phyloP scores from a whole-genome alignment of 2,888 invertebrate genomes.

The Lysandra coridon region DNA sequence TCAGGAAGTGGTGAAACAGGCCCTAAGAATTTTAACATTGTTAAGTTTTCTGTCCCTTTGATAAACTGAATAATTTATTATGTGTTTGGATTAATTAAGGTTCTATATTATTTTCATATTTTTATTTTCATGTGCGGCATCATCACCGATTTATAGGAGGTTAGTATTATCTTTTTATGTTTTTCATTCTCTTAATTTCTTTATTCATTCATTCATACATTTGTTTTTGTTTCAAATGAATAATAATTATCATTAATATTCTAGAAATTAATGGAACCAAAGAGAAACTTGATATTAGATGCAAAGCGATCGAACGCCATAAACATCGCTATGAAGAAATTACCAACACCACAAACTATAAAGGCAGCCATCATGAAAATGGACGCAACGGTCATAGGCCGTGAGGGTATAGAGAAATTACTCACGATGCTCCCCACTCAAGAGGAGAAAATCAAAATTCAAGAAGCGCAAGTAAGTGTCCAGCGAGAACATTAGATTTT shows the following conservation, averaged over 20 bases:
- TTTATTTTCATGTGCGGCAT: constrained; percentile 49
- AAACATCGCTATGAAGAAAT: constrained; percentile 99
- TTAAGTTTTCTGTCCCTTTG: neutral
- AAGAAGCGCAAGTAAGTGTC: constrained; percentile 89
- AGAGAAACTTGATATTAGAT: constrained; percentile 89
- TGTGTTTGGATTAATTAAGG: neutral
- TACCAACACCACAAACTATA: constrained; percentile 98
- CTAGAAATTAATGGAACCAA: constrained; percentile 74
- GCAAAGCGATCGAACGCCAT: constrained; percentile 99
- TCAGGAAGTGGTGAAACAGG: too few relatives aligned
- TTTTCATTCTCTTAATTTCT: neutral
- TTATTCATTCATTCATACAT: too few relatives aligned
- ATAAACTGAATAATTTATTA: neutral
- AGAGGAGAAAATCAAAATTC: constrained; percentile 97
- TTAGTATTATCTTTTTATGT: constrained; percentile 46
- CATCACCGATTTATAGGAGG: constrained; percentile 50
- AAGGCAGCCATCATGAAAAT: constrained; percentile 99
- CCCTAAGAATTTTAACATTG: neutral
- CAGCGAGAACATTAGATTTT: too few relatives aligned
- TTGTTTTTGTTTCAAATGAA: too few relatives aligned
- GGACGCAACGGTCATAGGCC: constrained; percentile 98
- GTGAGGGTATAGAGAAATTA: constrained; percentile 99
- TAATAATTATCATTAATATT: too few relatives aligned
- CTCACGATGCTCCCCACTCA: constrained; percentile 98
- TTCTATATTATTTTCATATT: neutral